These are phyloP conservation scores for Podotricha telesiphe DNA, from an alignment of 2,888 invertebrate species.

Conservation along the genomic window DNA sequence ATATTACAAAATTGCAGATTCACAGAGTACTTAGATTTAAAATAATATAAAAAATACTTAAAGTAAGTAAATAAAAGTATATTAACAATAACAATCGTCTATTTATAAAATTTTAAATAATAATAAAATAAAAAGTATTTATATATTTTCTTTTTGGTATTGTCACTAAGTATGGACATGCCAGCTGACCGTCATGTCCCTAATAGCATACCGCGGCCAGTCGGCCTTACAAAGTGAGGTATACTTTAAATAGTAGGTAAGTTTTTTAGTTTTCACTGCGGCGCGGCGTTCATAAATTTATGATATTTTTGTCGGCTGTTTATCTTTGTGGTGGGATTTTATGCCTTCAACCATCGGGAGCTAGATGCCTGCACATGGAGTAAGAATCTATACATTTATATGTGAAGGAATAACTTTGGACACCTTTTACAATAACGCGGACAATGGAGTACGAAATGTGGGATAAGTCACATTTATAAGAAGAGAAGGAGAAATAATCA, in stretches of 20 bases:
- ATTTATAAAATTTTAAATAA: no score
- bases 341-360: constrained; percentile 44
- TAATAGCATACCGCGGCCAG: constrained; percentile 17
- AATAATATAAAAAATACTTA: no score
- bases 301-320: constrained; percentile 72
- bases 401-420: background rate
- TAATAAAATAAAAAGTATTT: no score
- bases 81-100: no score
- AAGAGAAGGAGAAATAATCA: no score
- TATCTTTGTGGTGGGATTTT: constrained; percentile 56
- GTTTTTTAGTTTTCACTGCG: constrained; percentile 75
- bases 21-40: no score
- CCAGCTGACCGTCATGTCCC: constrained; percentile 26
- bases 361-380: constrained; percentile 33
- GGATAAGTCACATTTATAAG: no score
- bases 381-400: constrained; percentile 5
- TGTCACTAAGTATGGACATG: background rate
- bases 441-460: no score
- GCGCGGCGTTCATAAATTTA: constrained; percentile 63
- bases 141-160: background rate
- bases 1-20: no score
- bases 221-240: constrained; percentile 69
- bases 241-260: constrained; percentile 71
- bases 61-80: no score
- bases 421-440: no score